Base-by-base conservation (phyloP, 2,113 vertebrate genomes). In the Nesogale talazaci region DNA sequence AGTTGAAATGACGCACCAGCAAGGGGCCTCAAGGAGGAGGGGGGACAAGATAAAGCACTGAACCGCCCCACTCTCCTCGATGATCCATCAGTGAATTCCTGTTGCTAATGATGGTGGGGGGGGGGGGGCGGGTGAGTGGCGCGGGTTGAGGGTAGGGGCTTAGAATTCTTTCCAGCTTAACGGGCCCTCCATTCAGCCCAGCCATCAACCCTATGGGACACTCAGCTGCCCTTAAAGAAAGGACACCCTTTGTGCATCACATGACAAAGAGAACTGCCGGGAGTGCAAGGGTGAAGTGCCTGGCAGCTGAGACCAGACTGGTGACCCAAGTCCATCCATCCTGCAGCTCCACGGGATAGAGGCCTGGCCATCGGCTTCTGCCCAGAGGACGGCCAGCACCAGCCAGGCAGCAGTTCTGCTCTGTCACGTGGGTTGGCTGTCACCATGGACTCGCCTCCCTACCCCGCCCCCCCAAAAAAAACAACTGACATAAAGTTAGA, bases 171-270 rank as follows among this genome's bases (percentile, higher is more conserved):
- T n/a, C n/a, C n/a, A 27, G 61, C 86, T 89, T 82, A 91, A 78
- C 40, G 82, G 27, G 19, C 89, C 40, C 91, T 82, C 79, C 86
- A 0, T 86, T 20, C 78, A 38, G 57, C 59, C 31, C 92, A n/a
- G 84, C 78, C 93, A 75, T 67, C 92, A 94, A 92, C 61, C 15
- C 0, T 12, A 38, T 22, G 65, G 59, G 67, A 56, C 65, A 70
- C 0, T 91, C 80, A 89, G 91, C 22, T 93, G 90, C 34, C 89
- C 88, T 82, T 87, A 65, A 88, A 92, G 80, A 92, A 89, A 77
- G 89, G 77, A 72, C 87, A 76, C 70, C 77, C 87, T 72, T 59
- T 23, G 38, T 46, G 36, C 77, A 76, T 29, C 67, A 84, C 83
- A 83, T 82, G 67, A 92, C n/a, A 34, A 22, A 8, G 17, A 72